These are phyloP conservation scores for Halichoeres trimaculatus DNA, from an alignment of 2,113 vertebrate species.

Conservation along the genomic window DNA sequence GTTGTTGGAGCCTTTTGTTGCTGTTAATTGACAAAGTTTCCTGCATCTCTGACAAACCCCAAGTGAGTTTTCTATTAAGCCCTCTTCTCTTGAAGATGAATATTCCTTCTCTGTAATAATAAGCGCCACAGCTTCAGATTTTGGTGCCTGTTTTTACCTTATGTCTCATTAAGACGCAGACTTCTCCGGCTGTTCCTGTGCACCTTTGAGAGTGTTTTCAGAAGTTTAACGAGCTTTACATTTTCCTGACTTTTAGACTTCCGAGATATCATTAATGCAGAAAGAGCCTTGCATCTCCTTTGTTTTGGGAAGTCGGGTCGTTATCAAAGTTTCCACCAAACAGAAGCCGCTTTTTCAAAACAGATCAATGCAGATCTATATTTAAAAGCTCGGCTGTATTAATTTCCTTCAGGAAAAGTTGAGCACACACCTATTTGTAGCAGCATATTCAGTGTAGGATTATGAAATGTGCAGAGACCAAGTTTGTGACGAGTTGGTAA, in stretches of 20 bases:
- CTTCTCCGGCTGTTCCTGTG: constrained; percentile 29
- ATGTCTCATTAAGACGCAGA: constrained; percentile 48
- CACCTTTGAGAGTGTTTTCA: constrained; percentile 24
- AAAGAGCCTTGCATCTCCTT: constrained; percentile 31
- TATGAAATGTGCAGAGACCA: background rate
- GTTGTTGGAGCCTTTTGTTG: background rate
- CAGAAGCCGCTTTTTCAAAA: constrained; percentile 18
- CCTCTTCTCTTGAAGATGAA: background rate
- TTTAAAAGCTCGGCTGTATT: constrained; percentile 54
- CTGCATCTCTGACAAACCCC: background rate
- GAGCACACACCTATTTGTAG: background rate
- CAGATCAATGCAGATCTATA: constrained; percentile 57
- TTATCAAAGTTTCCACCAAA: constrained; percentile 56
- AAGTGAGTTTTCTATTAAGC: background rate
- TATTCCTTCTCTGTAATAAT: background rate
- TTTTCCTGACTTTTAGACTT: constrained; percentile 14
- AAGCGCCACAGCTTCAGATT: background rate
- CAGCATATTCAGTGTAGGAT: constrained; percentile 27
- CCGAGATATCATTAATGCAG: constrained; percentile 36
- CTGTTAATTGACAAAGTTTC: background rate
- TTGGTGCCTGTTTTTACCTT: constrained; percentile 10
- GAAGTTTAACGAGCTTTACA: constrained; percentile 26
- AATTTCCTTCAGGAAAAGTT: constrained; percentile 42
- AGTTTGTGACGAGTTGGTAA: constrained; percentile 4
- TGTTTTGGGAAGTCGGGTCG: constrained; percentile 31